Base-by-base conservation (phyloP, 2,888 invertebrate genomes). In the Trachelus iudaicus region DNA sequence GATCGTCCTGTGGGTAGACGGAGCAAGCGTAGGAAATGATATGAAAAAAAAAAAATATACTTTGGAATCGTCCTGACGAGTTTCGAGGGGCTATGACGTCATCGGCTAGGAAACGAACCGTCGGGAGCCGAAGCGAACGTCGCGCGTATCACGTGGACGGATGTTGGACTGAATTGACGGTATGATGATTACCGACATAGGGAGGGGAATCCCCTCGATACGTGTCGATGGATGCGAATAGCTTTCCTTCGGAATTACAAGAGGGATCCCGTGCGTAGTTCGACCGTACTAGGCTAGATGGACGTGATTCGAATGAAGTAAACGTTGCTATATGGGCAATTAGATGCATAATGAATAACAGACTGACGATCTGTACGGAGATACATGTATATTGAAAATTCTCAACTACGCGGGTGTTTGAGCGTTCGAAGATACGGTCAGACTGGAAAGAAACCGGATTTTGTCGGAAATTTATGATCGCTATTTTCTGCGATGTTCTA, bases 101-200 rank as follows among this genome's bases (percentile, higher is more conserved):
- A 80, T 84, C 78, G 83, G 37, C 79, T n/a, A 79, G 80, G 80
- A 83, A 85, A 81, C 81, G 80, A 86, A 85, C 85, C 81, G 83
- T 77, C 81, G 83, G 80, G 81, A 82, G 23, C 23, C 23, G 12
- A 9, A 23, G 79, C 76, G 81, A 82, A 82, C 84, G 85, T 85
- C 77, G 71, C 12, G 34, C 71, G n/a, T 80, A 79, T 56, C 56
- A 80, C 84, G 82, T 84, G 81, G 83, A 84, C 85, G 87, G 85
- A 88, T 88, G 86, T 87, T 81, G 83, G 81, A 79, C 80, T 84
- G 83, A 87, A 87, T 87, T 88, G 87, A 83, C 84, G 83, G 83
- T 85, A 86, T 82, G 84, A 86, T 82, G 83, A 85, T 83, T 84
- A 78, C 76, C 74, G 75, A 84, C 82, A 79, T 82, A 12, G 35